Conservation (phyloP, 2,113 vertebrate species). For the Mionectes macconnelli region DNA sequence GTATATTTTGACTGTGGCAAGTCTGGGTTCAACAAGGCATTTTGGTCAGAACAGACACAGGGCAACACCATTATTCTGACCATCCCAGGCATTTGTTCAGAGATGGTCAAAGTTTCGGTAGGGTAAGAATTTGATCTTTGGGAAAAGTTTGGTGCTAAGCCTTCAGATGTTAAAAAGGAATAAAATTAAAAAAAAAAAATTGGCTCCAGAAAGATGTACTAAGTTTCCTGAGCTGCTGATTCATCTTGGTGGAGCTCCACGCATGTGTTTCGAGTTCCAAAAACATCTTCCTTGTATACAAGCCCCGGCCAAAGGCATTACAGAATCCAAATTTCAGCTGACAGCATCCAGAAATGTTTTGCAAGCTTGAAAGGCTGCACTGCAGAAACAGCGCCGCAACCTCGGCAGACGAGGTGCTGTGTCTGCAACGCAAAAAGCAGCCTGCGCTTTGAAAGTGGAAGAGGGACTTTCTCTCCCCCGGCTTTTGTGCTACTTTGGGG, state of each 20-base stretch:
- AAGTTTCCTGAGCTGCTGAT: conserved; percentile 64
- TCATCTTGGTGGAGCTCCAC: conserved; percentile 66
- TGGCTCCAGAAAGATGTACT: background rate
- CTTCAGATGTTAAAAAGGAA: background rate
- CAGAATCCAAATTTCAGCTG: conserved; percentile 41
- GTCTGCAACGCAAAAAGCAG: background rate
- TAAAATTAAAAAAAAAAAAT: background rate
- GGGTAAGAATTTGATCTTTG: background rate
- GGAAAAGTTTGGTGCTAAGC: background rate
- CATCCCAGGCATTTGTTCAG: background rate
- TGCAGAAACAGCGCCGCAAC: background rate
- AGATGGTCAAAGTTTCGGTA: background rate
- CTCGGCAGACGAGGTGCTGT: no score
- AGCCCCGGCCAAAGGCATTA: conserved; percentile 37
- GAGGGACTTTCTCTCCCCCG: rapidly evolving
- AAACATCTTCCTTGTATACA: conserved; percentile 54
- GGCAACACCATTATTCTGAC: background rate
- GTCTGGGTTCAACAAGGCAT: background rate
- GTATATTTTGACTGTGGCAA: background rate
- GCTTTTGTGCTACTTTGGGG: background rate
- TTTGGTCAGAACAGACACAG: background rate
- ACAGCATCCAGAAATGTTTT: conserved; percentile 50
- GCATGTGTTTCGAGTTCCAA: conserved; percentile 31
- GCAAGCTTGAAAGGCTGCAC: background rate
- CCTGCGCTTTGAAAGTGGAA: background rate